phyloP scores from a whole-genome alignment of 2,797 vertebrate species.

The Sylvilagus floridanus region DNA sequence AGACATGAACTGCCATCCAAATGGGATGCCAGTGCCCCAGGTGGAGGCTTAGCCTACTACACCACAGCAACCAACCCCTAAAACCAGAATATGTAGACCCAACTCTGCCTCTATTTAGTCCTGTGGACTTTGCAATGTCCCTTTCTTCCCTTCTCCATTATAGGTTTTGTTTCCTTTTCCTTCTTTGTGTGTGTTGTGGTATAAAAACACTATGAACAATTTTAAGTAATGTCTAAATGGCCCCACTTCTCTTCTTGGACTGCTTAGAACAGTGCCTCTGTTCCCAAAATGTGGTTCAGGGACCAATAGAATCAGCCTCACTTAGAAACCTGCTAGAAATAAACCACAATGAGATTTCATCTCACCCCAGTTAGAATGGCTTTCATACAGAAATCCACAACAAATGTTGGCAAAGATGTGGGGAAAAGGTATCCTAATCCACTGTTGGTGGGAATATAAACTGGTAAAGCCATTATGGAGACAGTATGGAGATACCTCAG shows the following conservation, averaged over 20 bases:
- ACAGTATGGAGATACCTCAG: too few species aligned
- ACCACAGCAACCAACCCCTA: too few species aligned
- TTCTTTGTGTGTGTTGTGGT: background rate
- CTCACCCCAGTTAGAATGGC: too few species aligned
- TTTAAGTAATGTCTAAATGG: background rate
- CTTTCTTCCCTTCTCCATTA: background rate
- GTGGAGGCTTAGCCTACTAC: too few species aligned
- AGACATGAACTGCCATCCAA: too few species aligned
- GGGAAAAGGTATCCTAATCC: too few species aligned
- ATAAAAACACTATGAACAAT: background rate
- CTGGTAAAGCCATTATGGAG: too few species aligned
- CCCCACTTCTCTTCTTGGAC: background rate
- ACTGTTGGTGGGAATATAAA: too few species aligned
- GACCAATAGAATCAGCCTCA: background rate
- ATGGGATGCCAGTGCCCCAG: too few species aligned
- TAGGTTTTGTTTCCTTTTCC: background rate
- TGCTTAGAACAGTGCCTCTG: background rate
- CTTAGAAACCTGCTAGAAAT: background rate
- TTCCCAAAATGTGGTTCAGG: slow-evolving; percentile 19
- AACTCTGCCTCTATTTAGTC: background rate
- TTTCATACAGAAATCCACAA: too few species aligned
- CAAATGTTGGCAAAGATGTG: too few species aligned
- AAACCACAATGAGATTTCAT: too few species aligned
- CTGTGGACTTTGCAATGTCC: background rate
- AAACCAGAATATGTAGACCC: background rate